A percentile compares a stretch with the other conserved stretches of the same genome.
phyloP scores from a whole-genome alignment of 2,888 invertebrate genomes.

The Allophyes oxyacanthae region DNA sequence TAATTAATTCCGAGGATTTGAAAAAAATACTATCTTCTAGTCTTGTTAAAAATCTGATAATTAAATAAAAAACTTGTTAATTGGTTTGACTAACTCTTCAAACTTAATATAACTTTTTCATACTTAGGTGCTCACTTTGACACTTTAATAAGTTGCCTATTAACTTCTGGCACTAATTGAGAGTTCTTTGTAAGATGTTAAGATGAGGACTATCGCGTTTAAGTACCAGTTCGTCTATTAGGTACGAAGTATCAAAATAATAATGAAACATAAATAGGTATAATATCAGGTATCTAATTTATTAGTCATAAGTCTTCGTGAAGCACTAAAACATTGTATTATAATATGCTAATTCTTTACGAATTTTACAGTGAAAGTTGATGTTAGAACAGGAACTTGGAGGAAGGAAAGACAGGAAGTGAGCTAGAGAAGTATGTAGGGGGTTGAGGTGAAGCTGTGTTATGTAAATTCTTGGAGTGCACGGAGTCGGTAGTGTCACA shows the following conservation, averaged over 20 bases:
- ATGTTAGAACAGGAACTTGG: neutral
- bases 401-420: slow-evolving; percentile 4
- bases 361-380: neutral
- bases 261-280: no score
- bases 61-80: slow-evolving; percentile 14
- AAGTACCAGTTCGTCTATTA: neutral
- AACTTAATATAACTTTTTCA: slow-evolving; percentile 7
- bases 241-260: no score
- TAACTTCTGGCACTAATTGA: slow-evolving; percentile 39
- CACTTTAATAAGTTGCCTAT: slow-evolving; percentile 15
- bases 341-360: neutral
- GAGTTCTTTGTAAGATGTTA: slow-evolving; percentile 6
- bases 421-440: slow-evolving; percentile 1
- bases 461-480: slow-evolving; percentile 25
- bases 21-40: neutral
- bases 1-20: neutral
- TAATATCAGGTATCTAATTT: no score
- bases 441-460: slow-evolving; percentile 9
- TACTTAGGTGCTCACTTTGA: slow-evolving; percentile 12
- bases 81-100: slow-evolving; percentile 9
- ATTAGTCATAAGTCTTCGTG: no score
- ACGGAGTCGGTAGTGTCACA: slow-evolving; percentile 17
- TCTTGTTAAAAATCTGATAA: neutral
- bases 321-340: no score
- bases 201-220: slow-evolving; percentile 7